A percentile compares a stretch with the other conserved stretches of the same genome.
Evolutionary conservation across 2,113 vertebrate genomes (phyloP).

Genomic region (Petroica traversi): DNA sequence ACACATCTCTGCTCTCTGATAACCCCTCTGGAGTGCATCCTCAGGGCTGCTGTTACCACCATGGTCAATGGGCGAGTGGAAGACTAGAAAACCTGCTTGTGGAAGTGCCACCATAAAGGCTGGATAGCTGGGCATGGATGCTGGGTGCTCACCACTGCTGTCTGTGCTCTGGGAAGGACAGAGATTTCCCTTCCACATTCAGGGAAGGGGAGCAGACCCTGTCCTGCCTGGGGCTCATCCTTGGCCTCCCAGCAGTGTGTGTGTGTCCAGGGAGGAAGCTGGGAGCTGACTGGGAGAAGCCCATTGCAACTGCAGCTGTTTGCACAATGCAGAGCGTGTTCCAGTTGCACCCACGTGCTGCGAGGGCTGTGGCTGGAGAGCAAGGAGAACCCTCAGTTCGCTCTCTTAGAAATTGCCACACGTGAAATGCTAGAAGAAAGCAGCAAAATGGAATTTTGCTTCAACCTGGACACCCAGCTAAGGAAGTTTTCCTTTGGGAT

Average conservation of each 20-base stretch:
- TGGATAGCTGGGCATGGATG: neutral
- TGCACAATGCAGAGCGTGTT: neutral
- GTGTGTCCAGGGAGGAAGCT: neutral
- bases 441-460: neutral
- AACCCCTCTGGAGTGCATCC: neutral
- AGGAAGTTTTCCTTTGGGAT: neutral
- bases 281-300: neutral
- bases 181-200: neutral
- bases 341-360: neutral
- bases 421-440: neutral
- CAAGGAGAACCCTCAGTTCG: neutral
- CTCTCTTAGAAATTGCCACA: neutral
- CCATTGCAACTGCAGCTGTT: neutral
- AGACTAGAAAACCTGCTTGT: neutral
- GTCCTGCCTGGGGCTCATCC: neutral
- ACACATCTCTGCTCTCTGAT: neutral
- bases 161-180: neutral
- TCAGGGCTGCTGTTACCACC: neutral
- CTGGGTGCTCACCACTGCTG: neutral
- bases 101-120: neutral
- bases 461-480: neutral
- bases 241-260: neutral
- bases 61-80: neutral
- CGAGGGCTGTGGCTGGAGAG: neutral
- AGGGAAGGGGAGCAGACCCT: too few species aligned